Percentiles rank a stretch among this genome's conserved stretches.
phyloP scores from a whole-genome alignment of 2,113 vertebrate genomes.

The Garra rufa region DNA sequence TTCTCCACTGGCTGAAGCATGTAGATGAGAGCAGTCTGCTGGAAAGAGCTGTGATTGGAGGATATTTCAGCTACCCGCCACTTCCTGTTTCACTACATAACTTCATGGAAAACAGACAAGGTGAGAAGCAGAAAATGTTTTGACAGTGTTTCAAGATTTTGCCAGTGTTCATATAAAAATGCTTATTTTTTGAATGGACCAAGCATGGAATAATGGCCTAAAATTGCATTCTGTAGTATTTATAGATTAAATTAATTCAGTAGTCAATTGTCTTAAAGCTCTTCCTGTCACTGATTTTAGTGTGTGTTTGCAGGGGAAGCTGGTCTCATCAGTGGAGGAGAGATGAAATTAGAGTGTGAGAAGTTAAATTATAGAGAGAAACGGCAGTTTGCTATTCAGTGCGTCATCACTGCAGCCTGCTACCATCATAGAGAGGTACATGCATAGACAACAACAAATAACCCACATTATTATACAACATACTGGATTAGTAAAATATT shows the following conservation, averaged over 20 bases:
- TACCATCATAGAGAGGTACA: conserved; percentile 65
- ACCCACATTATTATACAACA: background rate
- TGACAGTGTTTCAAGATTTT: background rate
- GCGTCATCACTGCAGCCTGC: conserved; percentile 68
- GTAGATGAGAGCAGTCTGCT: conserved; percentile 68
- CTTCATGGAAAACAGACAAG: conserved; percentile 68
- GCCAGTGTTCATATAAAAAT: background rate
- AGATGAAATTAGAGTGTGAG: conserved; percentile 69
- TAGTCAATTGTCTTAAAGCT: background rate
- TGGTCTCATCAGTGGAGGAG: conserved; percentile 68
- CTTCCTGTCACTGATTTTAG: background rate
- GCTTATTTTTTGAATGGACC: background rate
- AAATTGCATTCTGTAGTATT: background rate
- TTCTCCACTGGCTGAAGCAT: conserved; percentile 72
- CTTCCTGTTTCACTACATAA: conserved; percentile 70
- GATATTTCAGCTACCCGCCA: conserved; percentile 72
- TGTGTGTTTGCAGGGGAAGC: conserved; percentile 62
- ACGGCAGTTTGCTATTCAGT: conserved; percentile 73
- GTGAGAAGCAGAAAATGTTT: conserved; percentile 51
- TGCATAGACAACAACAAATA: background rate
- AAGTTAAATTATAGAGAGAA: conserved; percentile 74
- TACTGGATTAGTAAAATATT: background rate
- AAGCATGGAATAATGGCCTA: background rate
- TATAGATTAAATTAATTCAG: background rate
- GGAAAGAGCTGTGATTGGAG: conserved; percentile 71